These are phyloP conservation scores for Papilio dardanus DNA, from an alignment of 1,140 invertebrate genomes.

Conservation along the genomic window DNA sequence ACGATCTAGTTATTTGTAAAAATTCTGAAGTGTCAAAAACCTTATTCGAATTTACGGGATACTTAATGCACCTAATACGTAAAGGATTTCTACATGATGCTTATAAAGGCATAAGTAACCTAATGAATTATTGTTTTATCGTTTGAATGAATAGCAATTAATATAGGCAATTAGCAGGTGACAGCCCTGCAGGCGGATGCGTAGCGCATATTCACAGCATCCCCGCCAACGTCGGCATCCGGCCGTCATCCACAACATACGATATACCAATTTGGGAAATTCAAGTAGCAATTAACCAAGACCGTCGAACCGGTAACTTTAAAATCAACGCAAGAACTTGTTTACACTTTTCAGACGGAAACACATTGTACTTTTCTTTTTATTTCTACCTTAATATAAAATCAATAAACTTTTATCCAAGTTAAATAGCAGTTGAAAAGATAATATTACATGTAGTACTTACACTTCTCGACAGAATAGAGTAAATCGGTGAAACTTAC, in stretches of 20 bases:
- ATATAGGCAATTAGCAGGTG: constrained; percentile 11
- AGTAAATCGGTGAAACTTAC: constrained; percentile 54
- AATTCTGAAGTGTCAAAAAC: not conserved
- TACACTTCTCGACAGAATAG: constrained; percentile 26
- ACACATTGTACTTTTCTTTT: not conserved
- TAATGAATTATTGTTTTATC: not conserved
- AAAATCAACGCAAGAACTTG: constrained; percentile 23
- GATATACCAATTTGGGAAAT: constrained; percentile 39
- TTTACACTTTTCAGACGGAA: not conserved
- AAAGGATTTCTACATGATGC: not conserved
- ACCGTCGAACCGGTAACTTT: constrained; percentile 24
- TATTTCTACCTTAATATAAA: not conserved
- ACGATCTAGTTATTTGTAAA: not conserved
- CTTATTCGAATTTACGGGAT: not conserved
- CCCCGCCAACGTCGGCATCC: constrained; percentile 58
- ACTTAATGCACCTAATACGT: not conserved
- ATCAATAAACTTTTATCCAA: not conserved
- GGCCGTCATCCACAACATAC: constrained; percentile 41
- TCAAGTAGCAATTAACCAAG: constrained; percentile 34
- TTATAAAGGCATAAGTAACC: not conserved
- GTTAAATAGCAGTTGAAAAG: not conserved
- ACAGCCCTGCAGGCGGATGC: constrained; percentile 57
- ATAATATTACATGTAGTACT: constrained; percentile 19
- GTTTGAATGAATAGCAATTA: constrained; percentile 12
- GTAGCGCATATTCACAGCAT: constrained; percentile 55